A percentile compares a stretch with the other conserved stretches of the same genome.
Conservation (phyloP, 2,888 invertebrate genomes). For the Cerastoderma edule region DNA sequence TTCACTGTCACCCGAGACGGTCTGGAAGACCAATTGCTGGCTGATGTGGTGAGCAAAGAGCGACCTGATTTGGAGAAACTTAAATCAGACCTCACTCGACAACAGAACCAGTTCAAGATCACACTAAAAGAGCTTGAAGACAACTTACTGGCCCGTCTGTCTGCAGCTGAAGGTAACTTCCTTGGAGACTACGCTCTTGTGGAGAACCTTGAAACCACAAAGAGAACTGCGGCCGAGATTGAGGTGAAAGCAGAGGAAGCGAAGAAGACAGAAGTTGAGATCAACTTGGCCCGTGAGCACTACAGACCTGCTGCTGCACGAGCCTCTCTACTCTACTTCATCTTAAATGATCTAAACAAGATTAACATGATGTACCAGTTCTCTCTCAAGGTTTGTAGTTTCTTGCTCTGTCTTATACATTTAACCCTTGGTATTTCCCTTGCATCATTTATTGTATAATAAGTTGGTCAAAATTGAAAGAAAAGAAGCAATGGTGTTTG, state of each 20-base stretch:
- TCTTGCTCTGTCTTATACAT: too few species aligned
- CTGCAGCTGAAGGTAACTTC: conserved; percentile 96
- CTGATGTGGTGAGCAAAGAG: conserved; percentile 98
- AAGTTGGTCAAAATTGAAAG: too few species aligned
- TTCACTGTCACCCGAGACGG: conserved; percentile 98
- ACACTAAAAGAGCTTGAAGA: conserved; percentile 96
- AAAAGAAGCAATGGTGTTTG: too few species aligned
- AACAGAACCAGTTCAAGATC: conserved; percentile 98
- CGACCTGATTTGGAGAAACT: conserved; percentile 97
- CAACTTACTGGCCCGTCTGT: conserved; percentile 93
- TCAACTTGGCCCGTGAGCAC: conserved; percentile 96
- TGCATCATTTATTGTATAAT: too few species aligned
- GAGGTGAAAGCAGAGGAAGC: conserved; percentile 95
- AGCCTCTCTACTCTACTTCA: conserved; percentile 97
- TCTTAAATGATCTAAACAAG: conserved; percentile 96
- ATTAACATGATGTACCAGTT: conserved; percentile 99
- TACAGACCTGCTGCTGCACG: conserved; percentile 96
- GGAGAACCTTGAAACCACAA: conserved; percentile 97
- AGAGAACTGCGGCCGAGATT: conserved; percentile 97
- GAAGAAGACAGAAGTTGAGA: conserved; percentile 94
- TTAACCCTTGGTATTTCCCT: too few species aligned
- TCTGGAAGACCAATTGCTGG: conserved; percentile 96
- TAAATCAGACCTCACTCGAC: conserved; percentile 96
- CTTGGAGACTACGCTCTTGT: conserved; percentile 97
- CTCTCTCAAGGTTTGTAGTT: conserved; percentile 92